Conservation (phyloP, 2,113 vertebrate genomes). For the Nesogale talazaci region DNA sequence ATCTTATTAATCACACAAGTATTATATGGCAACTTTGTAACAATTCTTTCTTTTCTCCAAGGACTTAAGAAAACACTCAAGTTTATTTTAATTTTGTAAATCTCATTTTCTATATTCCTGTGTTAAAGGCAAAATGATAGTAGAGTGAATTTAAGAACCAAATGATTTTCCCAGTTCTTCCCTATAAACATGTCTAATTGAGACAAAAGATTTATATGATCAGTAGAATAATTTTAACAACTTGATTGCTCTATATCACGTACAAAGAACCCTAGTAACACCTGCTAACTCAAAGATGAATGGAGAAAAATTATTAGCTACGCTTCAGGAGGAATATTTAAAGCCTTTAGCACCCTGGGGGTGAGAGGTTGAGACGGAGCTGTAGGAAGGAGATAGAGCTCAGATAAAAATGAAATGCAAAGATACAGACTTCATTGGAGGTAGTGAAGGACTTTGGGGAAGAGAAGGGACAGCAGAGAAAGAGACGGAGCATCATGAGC, state of each 20-base stretch:
- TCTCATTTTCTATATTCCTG: neutral
- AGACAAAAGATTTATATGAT: neutral
- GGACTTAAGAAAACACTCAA: neutral
- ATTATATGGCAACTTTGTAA: neutral
- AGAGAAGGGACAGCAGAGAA: too few relatives aligned
- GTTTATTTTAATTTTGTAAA: neutral
- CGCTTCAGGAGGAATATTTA: neutral
- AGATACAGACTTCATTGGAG: too few relatives aligned
- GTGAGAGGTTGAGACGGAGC: too few relatives aligned
- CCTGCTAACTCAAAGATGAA: neutral
- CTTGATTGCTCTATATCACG: neutral
- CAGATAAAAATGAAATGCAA: too few relatives aligned
- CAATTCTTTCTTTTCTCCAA: neutral
- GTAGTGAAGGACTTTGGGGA: too few relatives aligned
- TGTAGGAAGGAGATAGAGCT: too few relatives aligned
- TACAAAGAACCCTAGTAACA: neutral
- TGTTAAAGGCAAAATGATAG: neutral
- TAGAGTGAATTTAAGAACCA: neutral
- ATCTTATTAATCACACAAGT: neutral
- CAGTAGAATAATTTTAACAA: neutral
- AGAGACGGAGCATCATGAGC: too few relatives aligned
- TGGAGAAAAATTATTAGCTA: neutral
- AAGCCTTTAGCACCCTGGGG: neutral
- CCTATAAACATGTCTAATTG: neutral
- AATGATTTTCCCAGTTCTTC: neutral